Evolutionary conservation across 2,888 invertebrate genomes (phyloP), one percentile per base, ranked within the genome.

Genomic region (Spilarctia lutea): DNA sequence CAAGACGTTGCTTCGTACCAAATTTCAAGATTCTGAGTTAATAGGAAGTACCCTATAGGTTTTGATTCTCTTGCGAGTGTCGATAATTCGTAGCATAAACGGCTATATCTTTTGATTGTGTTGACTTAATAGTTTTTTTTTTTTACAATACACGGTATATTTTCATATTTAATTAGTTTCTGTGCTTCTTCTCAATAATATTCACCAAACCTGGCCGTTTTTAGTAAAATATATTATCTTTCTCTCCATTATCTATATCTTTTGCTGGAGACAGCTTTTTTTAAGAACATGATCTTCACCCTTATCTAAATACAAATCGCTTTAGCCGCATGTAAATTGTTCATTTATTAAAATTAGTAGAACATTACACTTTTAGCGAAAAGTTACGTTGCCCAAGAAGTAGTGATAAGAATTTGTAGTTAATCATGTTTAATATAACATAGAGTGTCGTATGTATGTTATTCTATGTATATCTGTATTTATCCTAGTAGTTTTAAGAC

Each of bases 271-370:
- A 68, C 56, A 75, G 75, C 73, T 48, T 82, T 82, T 82, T 82
- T 79, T 56, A n/a, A 60, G 60, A 75, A 67, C 75, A 72, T 80
- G 76, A 83, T 80, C 77, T 60, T 60, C 16, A 60, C 60, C 80
- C 76, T 74, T 77, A 81, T 82, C 79, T 77, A 75, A 79, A 82
- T 82, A 74, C 79, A 79, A 81, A 82, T 82, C 65, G 78, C 75
- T 74, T 79, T 81, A 73, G 78, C 76, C 77, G 78, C 80, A 78
- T 75, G 75, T 74, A 79, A 82, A 85, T 79, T 74, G 81, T 84
- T 80, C 80, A 82, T 84, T 86, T 85, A 86, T 86, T 85, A 86
- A 86, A 86, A 86, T 86, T 78, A 84, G 82, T 77, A 73, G 78
- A 75, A 79, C 82, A 79, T 84, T 82, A 79, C 76, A 79, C 77